Conservation (phyloP, 2,888 invertebrate species). For the Eupelmus urozonus region DNA sequence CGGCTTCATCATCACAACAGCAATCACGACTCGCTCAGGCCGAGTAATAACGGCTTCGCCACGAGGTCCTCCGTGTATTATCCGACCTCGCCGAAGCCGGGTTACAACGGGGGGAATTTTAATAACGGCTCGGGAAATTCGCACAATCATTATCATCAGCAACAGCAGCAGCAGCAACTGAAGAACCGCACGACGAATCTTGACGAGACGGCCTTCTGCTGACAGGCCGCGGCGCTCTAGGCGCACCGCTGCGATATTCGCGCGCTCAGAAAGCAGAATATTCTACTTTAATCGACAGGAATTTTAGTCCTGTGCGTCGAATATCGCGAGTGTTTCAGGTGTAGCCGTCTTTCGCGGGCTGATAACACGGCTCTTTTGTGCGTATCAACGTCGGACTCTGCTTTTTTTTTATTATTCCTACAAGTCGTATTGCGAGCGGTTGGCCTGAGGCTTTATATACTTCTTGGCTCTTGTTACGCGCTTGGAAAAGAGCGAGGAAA, state of each 20-base stretch:
- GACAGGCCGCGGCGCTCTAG: slow-evolving; percentile 14
- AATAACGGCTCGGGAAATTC: slow-evolving; percentile 40
- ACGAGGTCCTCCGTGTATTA: slow-evolving; percentile 48
- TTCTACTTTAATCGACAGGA: neutral
- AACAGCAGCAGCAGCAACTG: too few species aligned
- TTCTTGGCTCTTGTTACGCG: slow-evolving; percentile 20
- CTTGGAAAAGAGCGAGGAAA: too few species aligned
- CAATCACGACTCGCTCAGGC: slow-evolving; percentile 20
- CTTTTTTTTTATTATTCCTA: neutral
- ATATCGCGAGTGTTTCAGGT: too few species aligned
- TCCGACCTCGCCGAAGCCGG: slow-evolving; percentile 40
- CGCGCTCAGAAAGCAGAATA: neutral
- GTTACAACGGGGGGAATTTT: neutral
- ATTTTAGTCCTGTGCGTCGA: neutral
- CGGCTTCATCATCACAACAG: slow-evolving; percentile 26
- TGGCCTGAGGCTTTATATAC: too few species aligned
- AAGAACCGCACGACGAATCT: neutral
- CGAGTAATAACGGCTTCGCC: slow-evolving; percentile 39
- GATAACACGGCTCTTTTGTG: neutral
- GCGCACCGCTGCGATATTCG: neutral
- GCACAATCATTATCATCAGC: neutral
- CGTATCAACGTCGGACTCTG: neutral
- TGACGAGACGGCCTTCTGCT: slow-evolving; percentile 50
- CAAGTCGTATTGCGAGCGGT: neutral
- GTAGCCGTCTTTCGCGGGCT: too few species aligned